Percentiles rank a stretch among this genome's conserved stretches.
Conservation (phyloP, 2,113 vertebrate species). For the Lipophrys pholis region DNA sequence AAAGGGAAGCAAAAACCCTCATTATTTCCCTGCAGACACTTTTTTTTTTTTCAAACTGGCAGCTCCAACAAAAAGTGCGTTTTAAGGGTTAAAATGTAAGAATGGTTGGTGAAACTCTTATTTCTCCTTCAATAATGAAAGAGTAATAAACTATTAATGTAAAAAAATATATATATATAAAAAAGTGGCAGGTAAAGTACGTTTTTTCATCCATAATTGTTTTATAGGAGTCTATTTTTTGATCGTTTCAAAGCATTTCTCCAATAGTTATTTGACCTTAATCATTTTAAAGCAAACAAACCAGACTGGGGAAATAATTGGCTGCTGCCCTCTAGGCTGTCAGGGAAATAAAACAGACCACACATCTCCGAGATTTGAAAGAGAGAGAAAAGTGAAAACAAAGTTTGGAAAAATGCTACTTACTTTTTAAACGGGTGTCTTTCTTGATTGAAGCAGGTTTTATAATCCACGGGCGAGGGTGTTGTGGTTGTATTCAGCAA, state of each 20-base stretch:
- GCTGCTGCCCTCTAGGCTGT: background rate
- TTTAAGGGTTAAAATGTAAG: background rate
- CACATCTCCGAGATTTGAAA: background rate
- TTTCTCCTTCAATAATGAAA: background rate
- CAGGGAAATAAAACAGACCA: background rate
- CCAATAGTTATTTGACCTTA: slow-evolving; percentile 1
- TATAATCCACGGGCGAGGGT: slow-evolving; percentile 68
- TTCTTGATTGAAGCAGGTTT: background rate
- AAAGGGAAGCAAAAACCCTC: slow-evolving; percentile 41
- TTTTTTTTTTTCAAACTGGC: too few species aligned
- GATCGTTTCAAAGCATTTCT: background rate
- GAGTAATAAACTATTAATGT: background rate
- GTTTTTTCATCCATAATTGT: background rate
- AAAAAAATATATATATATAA: too few species aligned
- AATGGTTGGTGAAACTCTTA: background rate
- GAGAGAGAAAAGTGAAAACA: background rate
- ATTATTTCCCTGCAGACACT: slow-evolving; percentile 14
- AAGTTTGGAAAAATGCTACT: background rate
- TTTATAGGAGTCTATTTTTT: background rate
- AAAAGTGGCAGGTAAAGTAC: background rate
- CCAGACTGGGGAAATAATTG: background rate
- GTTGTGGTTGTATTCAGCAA: slow-evolving; percentile 40
- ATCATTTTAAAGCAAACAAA: background rate
- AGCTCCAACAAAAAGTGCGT: background rate
- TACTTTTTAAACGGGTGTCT: too few species aligned